Conservation (phyloP, 2,888 invertebrate species). For the Trichopoda pennipes region DNA sequence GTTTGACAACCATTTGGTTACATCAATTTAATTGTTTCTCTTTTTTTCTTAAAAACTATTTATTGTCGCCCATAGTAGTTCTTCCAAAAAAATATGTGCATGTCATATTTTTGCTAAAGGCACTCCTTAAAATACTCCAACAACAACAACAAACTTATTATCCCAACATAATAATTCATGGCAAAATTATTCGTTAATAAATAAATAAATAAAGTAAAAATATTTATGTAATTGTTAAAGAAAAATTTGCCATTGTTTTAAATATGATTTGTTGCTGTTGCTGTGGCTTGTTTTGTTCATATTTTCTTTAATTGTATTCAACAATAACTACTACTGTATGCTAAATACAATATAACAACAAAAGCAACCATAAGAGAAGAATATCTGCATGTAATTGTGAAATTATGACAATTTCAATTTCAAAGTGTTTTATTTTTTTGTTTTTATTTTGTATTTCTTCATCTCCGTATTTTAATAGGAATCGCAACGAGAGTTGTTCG, state of each 20-base stretch:
- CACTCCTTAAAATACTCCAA: neutral
- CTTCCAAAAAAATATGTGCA: neutral
- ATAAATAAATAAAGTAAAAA: conserved; percentile 52
- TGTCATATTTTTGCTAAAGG: neutral
- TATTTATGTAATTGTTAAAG: conserved; percentile 71
- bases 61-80: neutral
- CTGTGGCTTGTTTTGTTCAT: conserved; percentile 15
- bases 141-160: neutral
- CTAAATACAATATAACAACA: conserved; percentile 29
- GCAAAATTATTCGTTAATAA: conserved; percentile 34
- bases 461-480: neutral
- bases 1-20: too few relatives aligned
- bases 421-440: conserved; percentile 55
- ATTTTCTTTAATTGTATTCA: conserved; percentile 45
- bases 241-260: conserved; percentile 78
- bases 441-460: conserved; percentile 3
- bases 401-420: conserved; percentile 64
- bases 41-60: too few relatives aligned
- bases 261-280: conserved; percentile 77
- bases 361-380: conserved; percentile 28
- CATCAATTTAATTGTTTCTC: too few relatives aligned
- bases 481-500: neutral
- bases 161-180: conserved; percentile 41
- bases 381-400: conserved; percentile 57
- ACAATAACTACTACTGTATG: conserved; percentile 23